These are phyloP conservation scores for Mystacornis crossleyi DNA, from an alignment of 2,113 vertebrate species.

Conservation along the genomic window DNA sequence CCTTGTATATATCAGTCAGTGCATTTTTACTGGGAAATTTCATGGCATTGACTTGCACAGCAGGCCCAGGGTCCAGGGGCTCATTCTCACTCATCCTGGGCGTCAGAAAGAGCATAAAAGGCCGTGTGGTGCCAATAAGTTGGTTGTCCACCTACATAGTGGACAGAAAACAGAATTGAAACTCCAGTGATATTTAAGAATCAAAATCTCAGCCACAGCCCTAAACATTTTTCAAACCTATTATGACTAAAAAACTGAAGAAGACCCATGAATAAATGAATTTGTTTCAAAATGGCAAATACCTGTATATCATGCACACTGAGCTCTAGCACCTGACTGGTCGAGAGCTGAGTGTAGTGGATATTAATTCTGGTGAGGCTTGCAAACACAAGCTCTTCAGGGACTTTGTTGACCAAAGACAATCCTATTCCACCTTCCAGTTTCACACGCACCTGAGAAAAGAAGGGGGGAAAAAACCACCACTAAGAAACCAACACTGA, in stretches of 20 bases:
- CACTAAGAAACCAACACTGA: background rate
- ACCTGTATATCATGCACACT: slow-evolving; percentile 93
- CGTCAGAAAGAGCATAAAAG: slow-evolving; percentile 90
- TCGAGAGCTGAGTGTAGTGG: slow-evolving; percentile 86
- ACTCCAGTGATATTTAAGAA: background rate
- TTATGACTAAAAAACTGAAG: background rate
- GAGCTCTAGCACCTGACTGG: slow-evolving; percentile 89
- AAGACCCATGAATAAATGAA: background rate
- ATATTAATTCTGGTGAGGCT: slow-evolving; percentile 87
- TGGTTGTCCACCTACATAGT: slow-evolving; percentile 92
- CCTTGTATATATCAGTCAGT: slow-evolving; percentile 96
- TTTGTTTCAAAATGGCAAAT: background rate
- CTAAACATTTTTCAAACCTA: background rate
- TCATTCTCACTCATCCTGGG: slow-evolving; percentile 80
- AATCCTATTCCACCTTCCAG: slow-evolving; percentile 92
- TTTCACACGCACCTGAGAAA: slow-evolving; percentile 85
- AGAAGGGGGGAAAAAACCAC: background rate
- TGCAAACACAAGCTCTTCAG: slow-evolving; percentile 92
- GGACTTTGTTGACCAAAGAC: slow-evolving; percentile 93
- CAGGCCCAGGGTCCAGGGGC: slow-evolving; percentile 79
- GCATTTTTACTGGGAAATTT: slow-evolving; percentile 91
- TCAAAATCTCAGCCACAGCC: background rate
- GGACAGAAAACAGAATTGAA: background rate
- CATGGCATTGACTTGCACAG: slow-evolving; percentile 91
- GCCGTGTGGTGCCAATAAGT: slow-evolving; percentile 90